Conservation (phyloP, 1,140 invertebrate species). For the Drosophila mojavensis region DNA sequence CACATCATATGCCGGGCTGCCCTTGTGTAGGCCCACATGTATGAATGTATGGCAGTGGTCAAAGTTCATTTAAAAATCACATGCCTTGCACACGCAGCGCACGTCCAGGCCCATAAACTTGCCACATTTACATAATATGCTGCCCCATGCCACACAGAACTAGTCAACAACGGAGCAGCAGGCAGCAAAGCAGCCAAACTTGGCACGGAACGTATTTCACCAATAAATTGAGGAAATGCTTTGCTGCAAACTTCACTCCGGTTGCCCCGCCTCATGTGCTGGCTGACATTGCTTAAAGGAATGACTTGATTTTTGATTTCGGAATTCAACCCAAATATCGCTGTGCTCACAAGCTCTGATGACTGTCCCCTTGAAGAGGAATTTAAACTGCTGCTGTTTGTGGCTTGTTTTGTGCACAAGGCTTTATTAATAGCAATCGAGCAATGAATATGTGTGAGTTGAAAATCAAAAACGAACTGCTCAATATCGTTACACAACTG, state of each 20-base stretch:
- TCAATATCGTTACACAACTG: no score
- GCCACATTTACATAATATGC: conserved; percentile 78
- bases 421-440: no score
- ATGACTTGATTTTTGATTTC: conserved; percentile 59
- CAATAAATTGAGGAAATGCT: conserved; percentile 79
- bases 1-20: not conserved
- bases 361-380: conserved; percentile 31
- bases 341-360: conserved; percentile 46
- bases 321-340: conserved; percentile 59
- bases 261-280: conserved; percentile 38
- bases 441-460: no score
- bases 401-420: conserved; percentile 12
- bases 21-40: conserved; percentile 12
- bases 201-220: conserved; percentile 71
- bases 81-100: conserved; percentile 49
- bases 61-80: conserved; percentile 68
- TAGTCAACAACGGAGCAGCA: no score
- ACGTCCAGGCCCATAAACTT: conserved; percentile 64
- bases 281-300: conserved; percentile 54
- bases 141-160: conserved; percentile 62
- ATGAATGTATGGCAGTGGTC: conserved; percentile 52
- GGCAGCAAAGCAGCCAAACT: conserved; percentile 38
- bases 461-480: no score
- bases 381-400: conserved; percentile 1
- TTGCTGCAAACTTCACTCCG: conserved; percentile 26